phyloP scores from a whole-genome alignment of 2,113 vertebrate genomes.

The Gavialis gangeticus region DNA sequence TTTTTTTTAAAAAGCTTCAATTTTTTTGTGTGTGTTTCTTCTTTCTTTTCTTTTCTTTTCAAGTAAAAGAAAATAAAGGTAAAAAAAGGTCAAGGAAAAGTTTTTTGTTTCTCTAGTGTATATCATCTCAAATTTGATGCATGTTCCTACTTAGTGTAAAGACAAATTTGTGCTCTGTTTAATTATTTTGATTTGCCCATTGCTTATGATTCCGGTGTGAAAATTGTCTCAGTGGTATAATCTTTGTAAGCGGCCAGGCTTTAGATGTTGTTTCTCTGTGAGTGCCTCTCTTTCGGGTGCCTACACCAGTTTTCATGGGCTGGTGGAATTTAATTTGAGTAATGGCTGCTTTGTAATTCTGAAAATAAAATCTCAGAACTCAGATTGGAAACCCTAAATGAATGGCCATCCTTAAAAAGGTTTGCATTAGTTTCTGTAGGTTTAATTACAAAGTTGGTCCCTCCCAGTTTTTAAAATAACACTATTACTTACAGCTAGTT shows the following conservation, averaged over 20 bases:
- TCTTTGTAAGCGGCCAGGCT: neutral
- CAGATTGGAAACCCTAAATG: neutral
- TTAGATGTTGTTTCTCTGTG: neutral
- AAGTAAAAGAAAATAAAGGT: neutral
- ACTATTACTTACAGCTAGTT: neutral
- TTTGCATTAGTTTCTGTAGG: neutral
- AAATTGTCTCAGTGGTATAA: neutral
- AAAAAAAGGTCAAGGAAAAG: neutral
- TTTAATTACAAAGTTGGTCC: neutral
- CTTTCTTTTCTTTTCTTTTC: neutral
- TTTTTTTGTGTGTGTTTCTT: no score
- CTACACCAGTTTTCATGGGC: neutral
- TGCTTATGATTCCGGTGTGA: neutral
- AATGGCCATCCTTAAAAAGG: neutral
- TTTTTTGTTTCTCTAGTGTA: neutral
- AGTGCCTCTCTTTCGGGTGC: neutral
- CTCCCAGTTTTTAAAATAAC: neutral
- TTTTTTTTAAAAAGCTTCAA: no score
- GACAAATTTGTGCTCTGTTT: neutral
- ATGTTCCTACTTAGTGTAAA: neutral
- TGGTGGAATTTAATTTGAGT: neutral
- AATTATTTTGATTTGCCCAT: neutral
- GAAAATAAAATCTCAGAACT: slow-evolving; percentile 14
- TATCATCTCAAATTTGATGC: neutral
- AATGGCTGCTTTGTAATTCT: neutral